Evolutionary conservation across 2,888 invertebrate species (phyloP).

Genomic region (Andrena fulva): DNA sequence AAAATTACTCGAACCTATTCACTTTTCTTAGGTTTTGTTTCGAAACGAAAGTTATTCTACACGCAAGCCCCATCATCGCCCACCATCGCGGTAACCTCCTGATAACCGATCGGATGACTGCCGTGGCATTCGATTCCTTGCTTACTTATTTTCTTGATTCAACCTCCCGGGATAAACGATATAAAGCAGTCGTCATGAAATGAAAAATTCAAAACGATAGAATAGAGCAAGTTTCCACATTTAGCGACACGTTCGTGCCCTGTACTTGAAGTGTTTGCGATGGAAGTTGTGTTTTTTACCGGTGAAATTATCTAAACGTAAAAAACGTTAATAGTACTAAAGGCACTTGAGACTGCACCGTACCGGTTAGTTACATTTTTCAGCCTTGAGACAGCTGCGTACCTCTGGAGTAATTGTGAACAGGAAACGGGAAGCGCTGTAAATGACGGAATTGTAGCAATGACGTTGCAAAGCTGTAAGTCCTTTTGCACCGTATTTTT

Average conservation of each 20-base stretch:
- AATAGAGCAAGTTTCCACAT: too few species aligned
- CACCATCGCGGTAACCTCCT: constrained; percentile 53
- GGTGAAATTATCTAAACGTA: background rate
- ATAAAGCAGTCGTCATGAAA: too few species aligned
- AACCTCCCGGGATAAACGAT: background rate
- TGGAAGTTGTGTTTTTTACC: background rate
- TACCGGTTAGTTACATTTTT: background rate
- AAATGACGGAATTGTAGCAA: too few species aligned
- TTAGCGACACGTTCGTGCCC: too few species aligned
- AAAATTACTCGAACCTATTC: constrained; percentile 72
- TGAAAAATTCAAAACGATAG: too few species aligned
- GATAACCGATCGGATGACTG: constrained; percentile 57
- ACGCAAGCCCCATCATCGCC: constrained; percentile 69
- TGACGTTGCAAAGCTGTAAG: too few species aligned
- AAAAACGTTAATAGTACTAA: background rate
- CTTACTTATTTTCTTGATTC: background rate
- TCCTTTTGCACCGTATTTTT: background rate
- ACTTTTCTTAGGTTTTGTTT: constrained; percentile 65
- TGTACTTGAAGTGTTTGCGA: too few species aligned
- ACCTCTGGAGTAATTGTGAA: background rate
- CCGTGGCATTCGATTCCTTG: constrained; percentile 26
- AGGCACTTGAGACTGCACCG: background rate
- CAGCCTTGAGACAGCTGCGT: background rate
- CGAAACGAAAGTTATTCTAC: constrained; percentile 70
- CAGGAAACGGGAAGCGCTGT: too few species aligned